These are phyloP conservation scores for Ormyrus labotus DNA, from an alignment of 2,888 invertebrate species.

Conservation along the genomic window DNA sequence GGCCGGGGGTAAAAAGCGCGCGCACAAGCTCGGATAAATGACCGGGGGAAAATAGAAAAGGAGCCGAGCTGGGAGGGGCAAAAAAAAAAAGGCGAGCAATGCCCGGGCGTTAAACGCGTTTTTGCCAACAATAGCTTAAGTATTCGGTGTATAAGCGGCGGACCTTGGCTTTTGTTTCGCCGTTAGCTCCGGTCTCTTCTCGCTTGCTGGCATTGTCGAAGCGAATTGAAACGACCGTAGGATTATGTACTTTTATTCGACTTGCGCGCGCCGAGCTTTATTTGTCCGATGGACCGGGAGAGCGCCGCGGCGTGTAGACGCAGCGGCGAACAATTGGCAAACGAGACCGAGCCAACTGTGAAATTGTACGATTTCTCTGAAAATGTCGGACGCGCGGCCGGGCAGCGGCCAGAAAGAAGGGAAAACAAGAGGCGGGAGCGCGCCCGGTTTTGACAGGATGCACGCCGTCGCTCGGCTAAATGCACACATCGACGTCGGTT, in stretches of 20 bases:
- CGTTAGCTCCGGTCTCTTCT: neutral
- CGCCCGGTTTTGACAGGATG: slow-evolving; percentile 14
- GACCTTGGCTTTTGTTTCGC: slow-evolving; percentile 45
- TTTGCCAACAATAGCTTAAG: slow-evolving; percentile 48
- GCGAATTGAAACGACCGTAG: slow-evolving; percentile 39
- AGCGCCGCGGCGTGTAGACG: neutral
- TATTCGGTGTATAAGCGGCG: slow-evolving; percentile 19
- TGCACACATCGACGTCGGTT: slow-evolving; percentile 23
- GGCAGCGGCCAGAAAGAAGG: neutral
- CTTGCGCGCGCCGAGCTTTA: slow-evolving; percentile 42
- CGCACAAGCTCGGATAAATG: neutral
- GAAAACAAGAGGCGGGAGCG: neutral
- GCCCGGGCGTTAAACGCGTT: slow-evolving; percentile 39
- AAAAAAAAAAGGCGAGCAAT: slow-evolving; percentile 16
- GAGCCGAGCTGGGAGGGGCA: neutral
- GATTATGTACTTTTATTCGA: slow-evolving; percentile 51
- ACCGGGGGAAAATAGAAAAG: neutral
- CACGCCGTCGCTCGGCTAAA: slow-evolving; percentile 3
- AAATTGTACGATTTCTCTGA: slow-evolving; percentile 46
- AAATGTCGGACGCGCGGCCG: neutral
- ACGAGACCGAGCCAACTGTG: slow-evolving; percentile 32
- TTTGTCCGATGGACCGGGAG: slow-evolving; percentile 41
- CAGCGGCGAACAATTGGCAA: slow-evolving; percentile 29
- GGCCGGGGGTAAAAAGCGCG: slow-evolving; percentile 9
- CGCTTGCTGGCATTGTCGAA: slow-evolving; percentile 36